Conservation (phyloP, 2,113 vertebrate species). For the Larimichthys crocea region DNA sequence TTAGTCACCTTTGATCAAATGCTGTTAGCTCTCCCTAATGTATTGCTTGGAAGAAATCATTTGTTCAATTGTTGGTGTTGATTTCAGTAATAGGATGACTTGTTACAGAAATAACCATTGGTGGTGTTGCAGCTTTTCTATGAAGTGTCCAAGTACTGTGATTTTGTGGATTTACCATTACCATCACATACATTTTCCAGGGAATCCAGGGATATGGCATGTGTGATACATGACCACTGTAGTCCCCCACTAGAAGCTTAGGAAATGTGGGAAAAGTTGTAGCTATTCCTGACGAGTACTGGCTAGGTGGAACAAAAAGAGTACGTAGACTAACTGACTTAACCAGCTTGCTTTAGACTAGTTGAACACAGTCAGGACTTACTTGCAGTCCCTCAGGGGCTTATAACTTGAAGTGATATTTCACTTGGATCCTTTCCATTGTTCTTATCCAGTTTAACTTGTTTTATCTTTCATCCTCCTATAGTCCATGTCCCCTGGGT, state of each 20-base stretch:
- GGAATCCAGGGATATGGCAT: background rate
- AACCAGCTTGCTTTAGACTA: background rate
- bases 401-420: background rate
- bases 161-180: background rate
- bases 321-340: background rate
- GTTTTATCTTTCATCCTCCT: slow-evolving; percentile 11
- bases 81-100: background rate
- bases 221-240: background rate
- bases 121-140: background rate
- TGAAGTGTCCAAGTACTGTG: background rate
- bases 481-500: slow-evolving; percentile 8
- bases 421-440: slow-evolving; percentile 4
- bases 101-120: background rate
- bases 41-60: background rate
- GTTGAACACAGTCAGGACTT: background rate
- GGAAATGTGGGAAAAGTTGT: background rate
- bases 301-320: background rate
- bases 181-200: background rate
- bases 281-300: background rate
- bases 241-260: background rate
- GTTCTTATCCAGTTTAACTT: slow-evolving; percentile 1
- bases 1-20: background rate
- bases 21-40: background rate
- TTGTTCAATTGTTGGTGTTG: background rate
- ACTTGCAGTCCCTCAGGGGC: background rate